Evolutionary conservation across 2,113 vertebrate genomes (phyloP).

Genomic region (Murina feae): DNA sequence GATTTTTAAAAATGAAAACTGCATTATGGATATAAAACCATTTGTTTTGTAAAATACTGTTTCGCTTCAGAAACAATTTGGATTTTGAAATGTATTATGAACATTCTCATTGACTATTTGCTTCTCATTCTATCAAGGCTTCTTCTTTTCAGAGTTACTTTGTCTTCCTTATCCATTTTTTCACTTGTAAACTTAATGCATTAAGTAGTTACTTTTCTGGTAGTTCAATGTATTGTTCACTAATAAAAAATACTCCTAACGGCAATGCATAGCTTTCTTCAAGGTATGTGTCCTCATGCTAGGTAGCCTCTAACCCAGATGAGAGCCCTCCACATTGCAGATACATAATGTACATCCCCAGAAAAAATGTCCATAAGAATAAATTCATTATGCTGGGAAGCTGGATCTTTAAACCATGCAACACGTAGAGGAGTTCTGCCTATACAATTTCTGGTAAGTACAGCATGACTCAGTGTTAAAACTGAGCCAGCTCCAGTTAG

Average conservation of each 20-base stretch:
- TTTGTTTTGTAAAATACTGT: not conserved
- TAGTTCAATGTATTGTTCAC: constrained; percentile 71
- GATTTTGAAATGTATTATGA: not conserved
- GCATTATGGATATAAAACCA: not conserved
- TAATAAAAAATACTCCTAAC: constrained; percentile 66
- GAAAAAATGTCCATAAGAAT: constrained; percentile 79
- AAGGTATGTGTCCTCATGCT: constrained; percentile 74
- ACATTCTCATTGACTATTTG: constrained; percentile 33
- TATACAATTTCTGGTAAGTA: constrained; percentile 82
- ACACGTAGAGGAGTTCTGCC: constrained; percentile 76
- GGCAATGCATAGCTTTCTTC: constrained; percentile 68
- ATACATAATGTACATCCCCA: constrained; percentile 79
- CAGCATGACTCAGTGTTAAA: constrained; percentile 75
- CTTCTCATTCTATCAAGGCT: constrained; percentile 31
- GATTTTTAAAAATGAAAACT: constrained; percentile 29
- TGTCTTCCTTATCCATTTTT: constrained; percentile 53
- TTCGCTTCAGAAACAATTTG: not conserved
- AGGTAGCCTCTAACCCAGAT: constrained; percentile 76
- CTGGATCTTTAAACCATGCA: constrained; percentile 82
- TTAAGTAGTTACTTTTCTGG: constrained; percentile 73
- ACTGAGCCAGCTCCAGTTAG: constrained; percentile 73
- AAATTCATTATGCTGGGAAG: constrained; percentile 86
- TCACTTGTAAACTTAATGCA: constrained; percentile 67
- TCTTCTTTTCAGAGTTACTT: constrained; percentile 42
- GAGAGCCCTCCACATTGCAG: constrained; percentile 74